Conservation (phyloP, 2,888 invertebrate genomes). For the Drosophila mimetica region DNA sequence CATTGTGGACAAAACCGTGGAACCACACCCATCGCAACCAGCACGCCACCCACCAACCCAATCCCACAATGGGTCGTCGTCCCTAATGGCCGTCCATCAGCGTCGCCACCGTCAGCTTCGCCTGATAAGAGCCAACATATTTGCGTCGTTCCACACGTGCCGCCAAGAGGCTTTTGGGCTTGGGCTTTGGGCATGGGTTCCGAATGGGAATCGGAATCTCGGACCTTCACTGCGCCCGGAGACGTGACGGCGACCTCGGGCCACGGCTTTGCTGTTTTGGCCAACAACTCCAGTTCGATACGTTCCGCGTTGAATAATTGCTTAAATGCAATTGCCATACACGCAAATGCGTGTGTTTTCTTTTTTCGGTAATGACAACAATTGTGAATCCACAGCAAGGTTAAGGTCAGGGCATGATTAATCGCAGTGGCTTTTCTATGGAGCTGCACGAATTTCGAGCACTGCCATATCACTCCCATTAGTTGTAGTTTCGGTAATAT, state of each 20-base stretch:
- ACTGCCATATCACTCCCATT: neutral
- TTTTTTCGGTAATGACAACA: conserved; percentile 37
- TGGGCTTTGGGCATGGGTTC: neutral
- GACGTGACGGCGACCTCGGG: conserved; percentile 25
- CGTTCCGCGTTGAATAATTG: conserved; percentile 38
- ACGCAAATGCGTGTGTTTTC: conserved; percentile 22
- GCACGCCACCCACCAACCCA: conserved; percentile 15
- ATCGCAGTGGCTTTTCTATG: conserved; percentile 6
- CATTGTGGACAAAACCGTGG: conserved; percentile 12
- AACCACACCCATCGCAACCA: conserved; percentile 35
- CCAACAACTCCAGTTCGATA: conserved; percentile 30
- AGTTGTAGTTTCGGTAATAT: neutral
- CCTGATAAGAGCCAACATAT: conserved; percentile 64
- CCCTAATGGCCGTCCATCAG: conserved; percentile 56
- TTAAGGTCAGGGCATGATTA: conserved; percentile 52
- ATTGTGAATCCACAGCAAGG: conserved; percentile 32
- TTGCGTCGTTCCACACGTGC: conserved; percentile 58
- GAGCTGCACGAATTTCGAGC: neutral
- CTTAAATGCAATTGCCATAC: conserved; percentile 44
- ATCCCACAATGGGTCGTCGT: conserved; percentile 32
- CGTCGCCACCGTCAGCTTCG: conserved; percentile 48
- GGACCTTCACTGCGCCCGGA: conserved; percentile 38
- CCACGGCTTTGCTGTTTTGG: conserved; percentile 6
- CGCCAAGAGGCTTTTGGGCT: conserved; percentile 21
- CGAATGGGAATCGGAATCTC: neutral